These are phyloP conservation scores for Sciurus vulgaris DNA, from an alignment of 2,797 vertebrate species.

Conservation along the genomic window DNA sequence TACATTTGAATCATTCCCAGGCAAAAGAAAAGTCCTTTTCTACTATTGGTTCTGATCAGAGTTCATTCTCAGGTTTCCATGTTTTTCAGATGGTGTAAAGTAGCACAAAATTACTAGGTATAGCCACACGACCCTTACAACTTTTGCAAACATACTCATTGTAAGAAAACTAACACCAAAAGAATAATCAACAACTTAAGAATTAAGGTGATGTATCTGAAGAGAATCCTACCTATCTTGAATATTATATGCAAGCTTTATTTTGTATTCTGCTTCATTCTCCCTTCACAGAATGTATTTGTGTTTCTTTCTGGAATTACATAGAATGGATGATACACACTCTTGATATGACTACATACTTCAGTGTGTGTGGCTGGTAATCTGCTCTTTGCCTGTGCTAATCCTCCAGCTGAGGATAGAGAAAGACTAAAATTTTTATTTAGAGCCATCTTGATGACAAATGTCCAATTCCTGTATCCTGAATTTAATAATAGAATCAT, in stretches of 20 bases:
- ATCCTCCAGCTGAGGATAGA: not conserved
- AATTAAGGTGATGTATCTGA: not conserved
- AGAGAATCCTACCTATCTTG: not conserved
- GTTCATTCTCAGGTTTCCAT: not conserved
- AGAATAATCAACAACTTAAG: not conserved
- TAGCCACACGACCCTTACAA: not conserved
- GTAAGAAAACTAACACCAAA: not conserved
- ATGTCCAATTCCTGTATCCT: not conserved
- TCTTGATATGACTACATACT: not conserved
- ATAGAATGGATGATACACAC: not conserved
- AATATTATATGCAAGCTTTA: not conserved
- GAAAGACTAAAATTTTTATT: not conserved
- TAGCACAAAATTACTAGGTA: not conserved
- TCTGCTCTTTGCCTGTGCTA: not conserved
- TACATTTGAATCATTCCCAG: not conserved
- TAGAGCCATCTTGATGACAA: not conserved
- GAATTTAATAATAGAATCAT: not conserved
- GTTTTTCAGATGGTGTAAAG: not conserved
- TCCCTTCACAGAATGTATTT: not conserved
- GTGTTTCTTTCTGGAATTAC: not conserved
- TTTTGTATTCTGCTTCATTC: not conserved
- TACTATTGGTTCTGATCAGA: not conserved
- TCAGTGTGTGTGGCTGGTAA: not conserved
- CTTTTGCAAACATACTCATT: not conserved
- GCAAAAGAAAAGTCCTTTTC: not conserved